These are phyloP conservation scores for Trichonephila clavipes DNA, from an alignment of 1,140 invertebrate genomes.

Conservation along the genomic window DNA sequence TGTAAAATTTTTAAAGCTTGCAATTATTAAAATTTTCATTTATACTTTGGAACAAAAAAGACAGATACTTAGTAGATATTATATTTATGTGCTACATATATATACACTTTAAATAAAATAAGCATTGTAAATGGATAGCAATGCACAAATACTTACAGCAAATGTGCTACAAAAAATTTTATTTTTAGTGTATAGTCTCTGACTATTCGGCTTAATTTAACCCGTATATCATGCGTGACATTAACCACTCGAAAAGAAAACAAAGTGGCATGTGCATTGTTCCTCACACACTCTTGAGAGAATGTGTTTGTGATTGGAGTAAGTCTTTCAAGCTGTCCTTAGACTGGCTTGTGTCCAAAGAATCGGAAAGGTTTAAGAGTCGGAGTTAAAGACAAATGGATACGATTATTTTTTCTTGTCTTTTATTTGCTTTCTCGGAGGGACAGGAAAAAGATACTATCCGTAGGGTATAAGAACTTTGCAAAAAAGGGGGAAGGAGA, in stretches of 20 bases:
- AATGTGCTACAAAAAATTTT: too few species aligned
- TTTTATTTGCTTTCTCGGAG: not conserved
- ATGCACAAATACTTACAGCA: too few species aligned
- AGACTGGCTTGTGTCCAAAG: slow-evolving; percentile 11
- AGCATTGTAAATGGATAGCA: too few species aligned
- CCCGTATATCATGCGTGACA: not conserved
- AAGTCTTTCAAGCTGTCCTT: slow-evolving; percentile 12
- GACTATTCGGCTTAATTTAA: too few species aligned
- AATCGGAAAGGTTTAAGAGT: not conserved
- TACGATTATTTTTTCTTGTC: slow-evolving; percentile 2
- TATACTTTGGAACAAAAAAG: too few species aligned
- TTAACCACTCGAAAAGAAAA: not conserved
- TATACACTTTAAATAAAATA: too few species aligned
- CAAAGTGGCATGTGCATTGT: not conserved
- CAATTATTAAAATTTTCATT: too few species aligned
- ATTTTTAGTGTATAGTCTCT: too few species aligned
- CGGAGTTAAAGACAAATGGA: slow-evolving; percentile 26
- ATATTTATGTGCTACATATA: too few species aligned
- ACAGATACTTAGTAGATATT: too few species aligned
- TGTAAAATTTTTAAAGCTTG: too few species aligned
- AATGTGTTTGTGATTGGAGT: slow-evolving; percentile 19
- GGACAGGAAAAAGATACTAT: too few species aligned
- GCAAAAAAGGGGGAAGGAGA: not conserved
- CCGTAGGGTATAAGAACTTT: not conserved
- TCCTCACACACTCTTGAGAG: not conserved